Conservation (phyloP, 1,140 invertebrate species). For the Leguminivora glycinivorella region DNA sequence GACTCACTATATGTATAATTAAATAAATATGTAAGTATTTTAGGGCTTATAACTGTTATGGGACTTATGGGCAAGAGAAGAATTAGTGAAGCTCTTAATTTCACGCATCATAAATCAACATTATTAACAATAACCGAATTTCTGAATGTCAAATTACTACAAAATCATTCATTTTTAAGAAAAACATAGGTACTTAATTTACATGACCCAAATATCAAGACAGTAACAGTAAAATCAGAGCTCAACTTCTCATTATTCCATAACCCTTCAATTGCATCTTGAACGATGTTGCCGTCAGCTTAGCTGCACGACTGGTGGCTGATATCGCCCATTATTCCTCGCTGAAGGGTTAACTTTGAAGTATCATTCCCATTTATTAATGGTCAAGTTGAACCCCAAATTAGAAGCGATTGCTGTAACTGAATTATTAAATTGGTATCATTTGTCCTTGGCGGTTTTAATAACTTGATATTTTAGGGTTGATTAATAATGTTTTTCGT, state of each 20-base stretch:
- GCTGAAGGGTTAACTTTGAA: conserved; percentile 72
- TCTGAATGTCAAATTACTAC: too few relatives aligned
- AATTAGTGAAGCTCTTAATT: too few relatives aligned
- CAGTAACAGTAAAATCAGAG: not conserved
- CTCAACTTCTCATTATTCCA: not conserved
- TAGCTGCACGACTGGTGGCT: conserved; percentile 46
- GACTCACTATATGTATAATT: too few relatives aligned
- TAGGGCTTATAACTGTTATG: too few relatives aligned
- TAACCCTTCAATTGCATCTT: conserved; percentile 20
- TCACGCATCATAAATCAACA: too few relatives aligned
- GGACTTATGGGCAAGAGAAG: too few relatives aligned
- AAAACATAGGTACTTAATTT: not conserved
- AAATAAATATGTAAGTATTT: too few relatives aligned
- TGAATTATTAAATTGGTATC: conserved; percentile 70
- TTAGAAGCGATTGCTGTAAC: conserved; percentile 67
- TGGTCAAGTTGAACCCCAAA: conserved; percentile 70
- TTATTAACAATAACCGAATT: too few relatives aligned
- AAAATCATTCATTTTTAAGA: not conserved
- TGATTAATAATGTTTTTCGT: conserved; percentile 20
- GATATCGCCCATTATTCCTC: conserved; percentile 66
- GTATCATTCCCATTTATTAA: conserved; percentile 77
- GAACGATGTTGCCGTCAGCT: conserved; percentile 2
- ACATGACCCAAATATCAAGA: not conserved
- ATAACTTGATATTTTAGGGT: conserved; percentile 11
- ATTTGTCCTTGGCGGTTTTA: conserved; percentile 55